These are phyloP conservation scores for Agelastica alni DNA, from an alignment of 2,888 invertebrate genomes.

Conservation along the genomic window DNA sequence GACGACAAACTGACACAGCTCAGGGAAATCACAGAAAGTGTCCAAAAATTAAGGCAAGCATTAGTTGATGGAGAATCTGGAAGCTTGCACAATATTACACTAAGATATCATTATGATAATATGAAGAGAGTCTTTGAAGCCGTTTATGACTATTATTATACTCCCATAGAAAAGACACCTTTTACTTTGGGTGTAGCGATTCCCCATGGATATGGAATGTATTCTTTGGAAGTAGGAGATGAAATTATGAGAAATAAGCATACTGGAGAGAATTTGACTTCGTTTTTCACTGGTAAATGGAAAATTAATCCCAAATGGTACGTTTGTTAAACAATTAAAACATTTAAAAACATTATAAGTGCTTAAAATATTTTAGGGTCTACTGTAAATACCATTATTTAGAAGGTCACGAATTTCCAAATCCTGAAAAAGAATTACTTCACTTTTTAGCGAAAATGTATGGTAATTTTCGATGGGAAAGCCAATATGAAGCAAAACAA, in stretches of 20 bases:
- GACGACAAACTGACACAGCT: slow-evolving; percentile 60
- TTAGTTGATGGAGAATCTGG: slow-evolving; percentile 74
- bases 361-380: slow-evolving; percentile 62
- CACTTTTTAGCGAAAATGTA: slow-evolving; percentile 75
- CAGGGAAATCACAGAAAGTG: slow-evolving; percentile 65
- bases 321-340: slow-evolving; percentile 27
- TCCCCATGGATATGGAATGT: slow-evolving; percentile 79
- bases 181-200: slow-evolving; percentile 86
- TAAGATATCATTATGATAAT: slow-evolving; percentile 82
- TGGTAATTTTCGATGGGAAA: slow-evolving; percentile 65
- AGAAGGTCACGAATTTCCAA: slow-evolving; percentile 73
- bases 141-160: slow-evolving; percentile 81
- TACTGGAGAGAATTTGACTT: slow-evolving; percentile 70
- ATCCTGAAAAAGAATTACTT: slow-evolving; percentile 74
- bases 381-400: slow-evolving; percentile 87
- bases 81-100: slow-evolving; percentile 67
- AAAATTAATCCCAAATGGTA: slow-evolving; percentile 86
- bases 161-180: slow-evolving; percentile 82
- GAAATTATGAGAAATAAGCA: slow-evolving; percentile 71
- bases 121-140: slow-evolving; percentile 83
- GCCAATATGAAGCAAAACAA: slow-evolving; percentile 60
- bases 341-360: background rate
- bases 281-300: slow-evolving; percentile 76
- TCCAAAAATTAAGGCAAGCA: slow-evolving; percentile 65
- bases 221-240: slow-evolving; percentile 74